Conservation (phyloP, 2,797 vertebrate species). For the Peromyscus aztecus region DNA sequence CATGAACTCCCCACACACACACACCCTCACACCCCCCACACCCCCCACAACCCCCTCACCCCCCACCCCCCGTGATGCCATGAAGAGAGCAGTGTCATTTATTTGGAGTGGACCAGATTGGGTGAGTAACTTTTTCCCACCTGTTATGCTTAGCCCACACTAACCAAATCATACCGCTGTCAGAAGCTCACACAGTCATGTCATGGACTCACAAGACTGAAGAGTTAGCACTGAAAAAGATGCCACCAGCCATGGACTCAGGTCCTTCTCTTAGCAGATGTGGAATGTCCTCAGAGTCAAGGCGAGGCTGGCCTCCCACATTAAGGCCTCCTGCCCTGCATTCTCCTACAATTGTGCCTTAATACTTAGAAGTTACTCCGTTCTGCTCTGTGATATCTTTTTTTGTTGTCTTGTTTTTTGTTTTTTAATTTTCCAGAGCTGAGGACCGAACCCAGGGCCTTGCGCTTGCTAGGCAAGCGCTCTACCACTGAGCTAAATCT, state of each 20-base stretch:
- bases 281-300: background rate
- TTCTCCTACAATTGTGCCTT: background rate
- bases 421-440: too few species aligned
- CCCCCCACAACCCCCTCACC: too few species aligned
- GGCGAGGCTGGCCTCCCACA: background rate
- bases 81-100: background rate
- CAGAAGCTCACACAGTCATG: background rate
- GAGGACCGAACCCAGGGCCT: too few species aligned
- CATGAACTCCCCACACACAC: too few species aligned
- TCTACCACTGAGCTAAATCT: too few species aligned
- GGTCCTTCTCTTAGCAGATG: background rate
- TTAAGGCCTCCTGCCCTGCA: background rate
- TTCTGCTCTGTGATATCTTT: background rate
- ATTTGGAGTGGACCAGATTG: background rate
- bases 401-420: too few species aligned
- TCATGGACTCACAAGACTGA: background rate
- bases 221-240: background rate
- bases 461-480: too few species aligned
- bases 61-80: background rate
- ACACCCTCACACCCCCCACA: too few species aligned
- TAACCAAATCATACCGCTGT: background rate
- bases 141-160: background rate
- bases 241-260: background rate
- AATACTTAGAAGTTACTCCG: background rate
- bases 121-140: background rate